phyloP scores from a whole-genome alignment of 2,888 invertebrate species.

The Dicyrtomina minuta region DNA sequence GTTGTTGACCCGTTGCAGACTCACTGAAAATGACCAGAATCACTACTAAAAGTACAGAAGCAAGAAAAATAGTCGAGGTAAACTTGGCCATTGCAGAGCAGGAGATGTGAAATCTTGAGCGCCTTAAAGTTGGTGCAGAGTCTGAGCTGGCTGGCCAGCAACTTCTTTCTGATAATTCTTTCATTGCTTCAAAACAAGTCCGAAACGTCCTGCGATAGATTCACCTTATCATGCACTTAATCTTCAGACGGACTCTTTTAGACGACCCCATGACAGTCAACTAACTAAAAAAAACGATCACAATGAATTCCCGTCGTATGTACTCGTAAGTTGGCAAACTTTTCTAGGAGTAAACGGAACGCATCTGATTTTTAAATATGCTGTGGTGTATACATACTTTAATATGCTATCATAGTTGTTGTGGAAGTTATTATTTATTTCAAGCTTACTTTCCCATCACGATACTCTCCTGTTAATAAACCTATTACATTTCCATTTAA shows the following conservation, averaged over 20 bases:
- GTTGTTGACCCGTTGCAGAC: background rate
- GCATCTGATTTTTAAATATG: too few species aligned
- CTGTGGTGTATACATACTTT: too few species aligned
- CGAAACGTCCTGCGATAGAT: background rate
- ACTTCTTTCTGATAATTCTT: conserved; percentile 9
- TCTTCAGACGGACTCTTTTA: background rate
- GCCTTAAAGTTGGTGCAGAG: background rate
- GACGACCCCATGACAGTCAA: background rate
- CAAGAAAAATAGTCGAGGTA: conserved; percentile 1
- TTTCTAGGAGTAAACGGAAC: too few species aligned
- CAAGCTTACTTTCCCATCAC: too few species aligned
- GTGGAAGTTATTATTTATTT: too few species aligned
- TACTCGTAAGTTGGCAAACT: too few species aligned
- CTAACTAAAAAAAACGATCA: too few species aligned
- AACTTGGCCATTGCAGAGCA: conserved; percentile 22
- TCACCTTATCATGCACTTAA: background rate
- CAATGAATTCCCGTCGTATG: too few species aligned
- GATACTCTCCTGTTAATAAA: too few species aligned
- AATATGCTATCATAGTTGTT: too few species aligned
- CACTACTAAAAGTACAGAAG: background rate
- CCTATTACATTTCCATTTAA: too few species aligned
- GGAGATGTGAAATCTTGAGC: conserved; percentile 10
- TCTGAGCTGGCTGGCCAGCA: conserved; percentile 7
- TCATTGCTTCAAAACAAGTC: background rate
- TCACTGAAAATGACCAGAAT: conserved; percentile 14